Evolutionary conservation across 2,888 invertebrate species (phyloP), one percentile per base, ranked within the genome.

Genomic region (Yponomeuta sedellus): DNA sequence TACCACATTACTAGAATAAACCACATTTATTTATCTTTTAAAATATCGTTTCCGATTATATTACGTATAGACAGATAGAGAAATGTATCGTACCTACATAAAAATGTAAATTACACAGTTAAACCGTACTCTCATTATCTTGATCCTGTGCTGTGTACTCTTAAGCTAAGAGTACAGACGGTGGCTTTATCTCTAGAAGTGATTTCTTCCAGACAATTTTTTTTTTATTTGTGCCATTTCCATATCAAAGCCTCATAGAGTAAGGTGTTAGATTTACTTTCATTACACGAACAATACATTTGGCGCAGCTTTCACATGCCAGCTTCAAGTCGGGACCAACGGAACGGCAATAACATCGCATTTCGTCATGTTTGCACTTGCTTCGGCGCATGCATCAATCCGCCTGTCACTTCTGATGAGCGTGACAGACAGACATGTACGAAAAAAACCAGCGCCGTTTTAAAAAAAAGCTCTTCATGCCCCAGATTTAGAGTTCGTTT

Each of bases 341-440:
- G 57, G 34, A 16, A 64, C 12, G n/a, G 64, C 57, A 70, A 75
- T 71, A 74, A 74, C 72, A 65, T 71, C 71, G 74, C 73, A 75
- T 77, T 76, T 74, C 68, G 67, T 67, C 67, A 69, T 73, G 72
- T 77, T 78, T 74, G 73, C 69, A 69, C 73, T 73, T 66, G 58
- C 68, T 70, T 71, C 64, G 66, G 67, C 39, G 64, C 61, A 40
- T 59, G 70, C 76, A 78, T 78, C 74, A 75, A 77, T 78, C 74
- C 74, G 69, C 71, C 74, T 77, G 75, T 78, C 74, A 69, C 73
- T 66, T 66, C 66, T 71, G 77, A 80, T 79, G 70, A 65, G 69
- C 65, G 72, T 72, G 73, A 72, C 73, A 69, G 69, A 70, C 68
- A 69, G 67, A 63, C 62, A 10, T 28, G 62, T 39, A 62, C 10